These are phyloP conservation scores for Phorcus lineatus DNA, from an alignment of 2,888 invertebrate genomes.

Conservation along the genomic window DNA sequence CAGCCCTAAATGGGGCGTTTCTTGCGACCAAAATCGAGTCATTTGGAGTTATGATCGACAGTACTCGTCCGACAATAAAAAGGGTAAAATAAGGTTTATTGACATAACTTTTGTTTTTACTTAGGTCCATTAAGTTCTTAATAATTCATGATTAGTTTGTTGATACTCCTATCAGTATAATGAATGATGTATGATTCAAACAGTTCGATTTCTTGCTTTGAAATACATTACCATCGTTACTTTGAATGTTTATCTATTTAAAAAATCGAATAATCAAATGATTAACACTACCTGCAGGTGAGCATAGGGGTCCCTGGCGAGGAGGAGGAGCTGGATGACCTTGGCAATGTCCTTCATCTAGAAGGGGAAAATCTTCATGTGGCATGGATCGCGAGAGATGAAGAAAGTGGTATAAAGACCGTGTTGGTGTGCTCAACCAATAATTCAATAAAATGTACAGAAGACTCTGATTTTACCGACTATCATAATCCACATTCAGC, in stretches of 20 bases:
- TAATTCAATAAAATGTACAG: background rate
- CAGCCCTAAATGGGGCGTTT: slow-evolving; percentile 50
- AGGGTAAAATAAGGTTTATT: too few species aligned
- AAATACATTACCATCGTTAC: too few species aligned
- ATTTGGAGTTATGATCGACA: slow-evolving; percentile 54
- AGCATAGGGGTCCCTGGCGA: slow-evolving; percentile 44
- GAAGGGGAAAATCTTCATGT: slow-evolving; percentile 48
- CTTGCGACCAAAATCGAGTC: slow-evolving; percentile 53
- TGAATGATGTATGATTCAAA: too few species aligned
- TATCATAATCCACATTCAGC: background rate
- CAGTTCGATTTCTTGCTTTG: too few species aligned
- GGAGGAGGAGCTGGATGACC: slow-evolving; percentile 55
- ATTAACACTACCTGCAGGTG: too few species aligned
- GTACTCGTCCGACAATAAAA: slow-evolving; percentile 46
- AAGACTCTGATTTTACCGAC: background rate
- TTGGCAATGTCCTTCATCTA: slow-evolving; percentile 50
- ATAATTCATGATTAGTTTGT: too few species aligned
- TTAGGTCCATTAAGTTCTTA: too few species aligned
- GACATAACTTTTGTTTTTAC: too few species aligned
- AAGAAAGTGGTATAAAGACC: slow-evolving; percentile 50
- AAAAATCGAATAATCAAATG: too few species aligned
- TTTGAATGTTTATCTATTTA: too few species aligned
- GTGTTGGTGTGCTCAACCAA: slow-evolving; percentile 36
- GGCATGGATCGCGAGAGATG: slow-evolving; percentile 49
- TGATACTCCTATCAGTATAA: too few species aligned